These are phyloP conservation scores for Aphelenchoides besseyi DNA, from an alignment of 1,140 invertebrate genomes.

Conservation along the genomic window DNA sequence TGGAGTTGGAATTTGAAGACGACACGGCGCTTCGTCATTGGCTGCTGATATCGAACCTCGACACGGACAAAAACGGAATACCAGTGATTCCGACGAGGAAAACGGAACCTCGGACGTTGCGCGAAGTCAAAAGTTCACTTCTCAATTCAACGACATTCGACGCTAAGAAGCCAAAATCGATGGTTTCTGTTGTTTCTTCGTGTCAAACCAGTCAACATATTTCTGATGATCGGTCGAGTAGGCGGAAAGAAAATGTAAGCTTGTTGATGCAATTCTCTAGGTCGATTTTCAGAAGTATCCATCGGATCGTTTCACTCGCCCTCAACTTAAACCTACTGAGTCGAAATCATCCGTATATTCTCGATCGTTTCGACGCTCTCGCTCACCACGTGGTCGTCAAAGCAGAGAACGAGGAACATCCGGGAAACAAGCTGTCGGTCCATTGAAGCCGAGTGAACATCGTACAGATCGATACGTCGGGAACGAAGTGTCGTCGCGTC, in stretches of 20 bases:
- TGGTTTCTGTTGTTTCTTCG: too few relatives aligned
- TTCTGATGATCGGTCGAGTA: too few relatives aligned
- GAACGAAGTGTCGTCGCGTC: too few relatives aligned
- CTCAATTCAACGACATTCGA: too few relatives aligned
- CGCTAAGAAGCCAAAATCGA: too few relatives aligned
- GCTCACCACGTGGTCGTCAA: background rate
- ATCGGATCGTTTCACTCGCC: background rate
- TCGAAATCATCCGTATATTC: background rate
- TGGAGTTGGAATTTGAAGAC: slow-evolving; percentile 15
- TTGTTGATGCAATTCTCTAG: background rate
- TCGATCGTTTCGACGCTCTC: background rate
- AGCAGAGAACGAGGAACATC: background rate
- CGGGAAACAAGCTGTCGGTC: too few relatives aligned
- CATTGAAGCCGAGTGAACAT: too few relatives aligned
- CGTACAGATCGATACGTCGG: too few relatives aligned
- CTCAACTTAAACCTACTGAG: background rate
- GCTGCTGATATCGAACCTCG: slow-evolving; percentile 1
- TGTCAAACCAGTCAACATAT: too few relatives aligned
- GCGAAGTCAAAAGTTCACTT: slow-evolving; percentile 8
- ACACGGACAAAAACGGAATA: slow-evolving; percentile 15
- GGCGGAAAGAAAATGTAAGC: background rate
- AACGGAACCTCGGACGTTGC: background rate
- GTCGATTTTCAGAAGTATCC: background rate
- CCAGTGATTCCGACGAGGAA: slow-evolving; percentile 10
- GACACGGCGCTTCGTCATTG: background rate